phyloP scores from a whole-genome alignment of 2,888 invertebrate species.

The Drepanosiphum platanoidis region DNA sequence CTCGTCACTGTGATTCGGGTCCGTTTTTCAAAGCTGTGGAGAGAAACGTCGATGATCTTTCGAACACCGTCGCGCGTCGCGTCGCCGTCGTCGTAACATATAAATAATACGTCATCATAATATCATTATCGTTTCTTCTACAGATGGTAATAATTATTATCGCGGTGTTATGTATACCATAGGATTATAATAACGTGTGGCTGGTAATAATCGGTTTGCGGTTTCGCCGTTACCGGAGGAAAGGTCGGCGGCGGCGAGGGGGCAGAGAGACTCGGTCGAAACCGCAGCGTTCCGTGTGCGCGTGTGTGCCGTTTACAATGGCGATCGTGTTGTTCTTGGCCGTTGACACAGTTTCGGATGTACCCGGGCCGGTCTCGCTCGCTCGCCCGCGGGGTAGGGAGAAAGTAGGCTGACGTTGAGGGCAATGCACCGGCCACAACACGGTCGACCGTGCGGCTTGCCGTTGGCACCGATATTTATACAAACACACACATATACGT shows the following conservation, averaged over 20 bases:
- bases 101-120: too few species aligned
- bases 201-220: background rate
- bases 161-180: too few species aligned
- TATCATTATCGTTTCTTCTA: too few species aligned
- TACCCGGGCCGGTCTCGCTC: background rate
- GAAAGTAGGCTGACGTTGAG: slow-evolving; percentile 57
- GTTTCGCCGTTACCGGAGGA: background rate
- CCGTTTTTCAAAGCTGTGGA: too few species aligned
- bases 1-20: too few species aligned
- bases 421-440: slow-evolving; percentile 51
- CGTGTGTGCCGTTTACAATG: slow-evolving; percentile 27
- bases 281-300: slow-evolving; percentile 15
- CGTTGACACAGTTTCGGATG: slow-evolving; percentile 55
- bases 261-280: background rate
- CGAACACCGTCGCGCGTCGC: too few species aligned
- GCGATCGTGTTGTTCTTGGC: slow-evolving; percentile 50
- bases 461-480: slow-evolving; percentile 33
- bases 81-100: too few species aligned
- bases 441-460: slow-evolving; percentile 52
- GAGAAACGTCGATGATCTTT: too few species aligned
- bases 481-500: too few species aligned
- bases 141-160: too few species aligned
- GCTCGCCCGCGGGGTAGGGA: slow-evolving; percentile 54
- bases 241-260: background rate
- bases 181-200: too few species aligned